Evolutionary conservation across 64 coral and sea anemone species (phyloP).

Genomic region (Platygyra sinensis): DNA sequence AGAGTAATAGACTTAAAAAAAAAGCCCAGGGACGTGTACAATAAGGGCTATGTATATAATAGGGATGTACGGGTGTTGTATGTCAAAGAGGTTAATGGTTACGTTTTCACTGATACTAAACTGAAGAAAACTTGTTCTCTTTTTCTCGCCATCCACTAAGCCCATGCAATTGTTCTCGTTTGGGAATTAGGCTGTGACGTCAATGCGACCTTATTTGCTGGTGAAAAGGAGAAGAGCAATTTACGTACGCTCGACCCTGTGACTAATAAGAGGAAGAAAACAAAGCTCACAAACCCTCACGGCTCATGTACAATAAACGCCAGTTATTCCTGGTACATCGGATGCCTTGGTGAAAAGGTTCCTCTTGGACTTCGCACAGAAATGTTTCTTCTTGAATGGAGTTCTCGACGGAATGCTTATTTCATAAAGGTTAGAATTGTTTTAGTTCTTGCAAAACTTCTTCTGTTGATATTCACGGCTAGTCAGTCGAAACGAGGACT

Average conservation of each 20-base stretch:
- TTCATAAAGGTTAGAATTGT: not conserved
- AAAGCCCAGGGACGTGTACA: no score
- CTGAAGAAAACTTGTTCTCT: no score
- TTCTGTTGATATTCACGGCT: no score
- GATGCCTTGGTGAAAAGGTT: not conserved
- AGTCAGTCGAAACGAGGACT: no score
- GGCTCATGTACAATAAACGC: not conserved
- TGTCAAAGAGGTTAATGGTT: no score
- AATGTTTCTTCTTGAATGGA: not conserved
- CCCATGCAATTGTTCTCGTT: not conserved
- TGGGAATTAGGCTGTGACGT: not conserved
- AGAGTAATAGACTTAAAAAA: no score
- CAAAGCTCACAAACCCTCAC: not conserved
- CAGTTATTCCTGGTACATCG: not conserved
- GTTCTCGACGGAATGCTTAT: not conserved
- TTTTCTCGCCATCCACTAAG: no score
- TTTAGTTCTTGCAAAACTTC: no score
- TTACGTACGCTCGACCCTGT: not conserved
- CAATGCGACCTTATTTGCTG: not conserved
- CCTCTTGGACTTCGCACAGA: not conserved
- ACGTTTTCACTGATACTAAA: no score
- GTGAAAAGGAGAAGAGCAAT: not conserved
- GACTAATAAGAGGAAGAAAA: no score
- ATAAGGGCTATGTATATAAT: no score
- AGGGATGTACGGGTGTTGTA: no score